Conservation (phyloP, 2,888 invertebrate species). For the Pomacea canaliculata region DNA sequence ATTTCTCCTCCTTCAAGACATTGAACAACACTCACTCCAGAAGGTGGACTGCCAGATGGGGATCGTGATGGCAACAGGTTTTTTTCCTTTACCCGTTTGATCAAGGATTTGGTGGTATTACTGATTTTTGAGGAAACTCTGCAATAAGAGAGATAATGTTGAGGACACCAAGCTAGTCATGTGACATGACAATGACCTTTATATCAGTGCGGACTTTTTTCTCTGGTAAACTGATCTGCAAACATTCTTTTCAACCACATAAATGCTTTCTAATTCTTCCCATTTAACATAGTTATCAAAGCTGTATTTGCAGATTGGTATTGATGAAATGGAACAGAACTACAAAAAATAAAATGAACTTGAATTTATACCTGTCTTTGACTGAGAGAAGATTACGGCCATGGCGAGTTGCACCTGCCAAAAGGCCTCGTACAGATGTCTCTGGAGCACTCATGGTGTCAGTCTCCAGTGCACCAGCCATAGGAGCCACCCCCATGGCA, state of each 20-base stretch:
- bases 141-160: background rate
- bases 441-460: background rate
- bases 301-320: no score
- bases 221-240: no score
- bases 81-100: constrained; percentile 53
- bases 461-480: constrained; percentile 19
- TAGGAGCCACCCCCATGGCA: constrained; percentile 23
- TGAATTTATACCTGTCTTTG: constrained; percentile 20
- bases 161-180: no score
- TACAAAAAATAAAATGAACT: no score
- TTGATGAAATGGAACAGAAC: no score
- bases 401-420: constrained; percentile 15
- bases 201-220: no score
- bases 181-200: no score
- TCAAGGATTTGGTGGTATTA: constrained; percentile 34
- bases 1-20: no score
- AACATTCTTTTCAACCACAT: no score
- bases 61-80: constrained; percentile 41
- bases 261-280: no score
- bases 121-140: constrained; percentile 30
- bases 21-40: no score
- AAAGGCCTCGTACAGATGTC: constrained; percentile 11
- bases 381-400: constrained; percentile 17
- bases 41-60: constrained; percentile 25
- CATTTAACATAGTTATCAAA: no score